Base-by-base conservation (phyloP, 2,797 vertebrate genomes). In the Spinus pinus region DNA sequence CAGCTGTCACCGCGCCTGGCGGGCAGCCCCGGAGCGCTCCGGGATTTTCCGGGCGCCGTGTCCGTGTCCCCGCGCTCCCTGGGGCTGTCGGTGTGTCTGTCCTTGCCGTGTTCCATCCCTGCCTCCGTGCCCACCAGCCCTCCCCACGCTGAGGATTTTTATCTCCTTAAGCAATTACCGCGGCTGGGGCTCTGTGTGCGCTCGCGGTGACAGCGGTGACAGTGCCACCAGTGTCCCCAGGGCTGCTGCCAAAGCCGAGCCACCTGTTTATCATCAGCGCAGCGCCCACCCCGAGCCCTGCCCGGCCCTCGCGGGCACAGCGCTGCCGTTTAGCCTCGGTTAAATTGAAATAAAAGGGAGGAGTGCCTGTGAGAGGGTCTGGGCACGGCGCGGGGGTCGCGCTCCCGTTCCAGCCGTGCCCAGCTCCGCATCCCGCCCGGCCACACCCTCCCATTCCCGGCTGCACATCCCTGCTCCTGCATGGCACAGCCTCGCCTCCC, bases 391-490 rank as follows among this genome's bases (percentile, higher is more conserved):
- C 2, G 8, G n/a, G 35, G 49, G 17, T 7, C 8, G 31, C 4
- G 51, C 60, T 35, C 56, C 70, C 16, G 1, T 11, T 70, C 8
- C 50, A 0, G 64, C 39, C 27, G 19, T 0, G 24, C 17, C 57
- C 53, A 20, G 91, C 61, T 69, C 87, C 14, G 93, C 80, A 88
- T 90, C 86, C 64, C 75, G 44, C 82, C 72, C 91, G 69, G 94
- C 95, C 95, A 95, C 96, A 24, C 96, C 96, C 93, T 95, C 69
- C 11, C 19, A 6, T 31, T 30, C 30, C 28, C 50, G 50, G 50
- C 50, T 51, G 50, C 50, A 30, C 50, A 31, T 12, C 50, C 22
- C 89, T 39, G 90, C 41, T 41, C 41, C 16, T 7, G 14, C 41
- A 4, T 7, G 41, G 41, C 41, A 41, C 41, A 41, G 41, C 41